Conservation (phyloP, 2,113 vertebrate species). For the Calidris pygmaea region DNA sequence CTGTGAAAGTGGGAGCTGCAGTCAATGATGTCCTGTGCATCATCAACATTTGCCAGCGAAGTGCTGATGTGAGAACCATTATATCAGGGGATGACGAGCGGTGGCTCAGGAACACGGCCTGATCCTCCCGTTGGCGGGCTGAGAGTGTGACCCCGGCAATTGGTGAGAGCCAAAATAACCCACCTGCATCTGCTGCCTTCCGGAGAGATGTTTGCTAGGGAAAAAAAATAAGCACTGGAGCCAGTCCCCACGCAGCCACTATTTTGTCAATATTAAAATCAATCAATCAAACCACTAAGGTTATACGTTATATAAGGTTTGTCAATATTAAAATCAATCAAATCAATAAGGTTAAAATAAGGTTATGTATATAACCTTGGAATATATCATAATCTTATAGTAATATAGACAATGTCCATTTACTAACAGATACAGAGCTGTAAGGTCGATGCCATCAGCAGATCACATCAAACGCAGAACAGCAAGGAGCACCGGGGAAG, state of each 20-base stretch:
- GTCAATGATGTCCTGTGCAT: background rate
- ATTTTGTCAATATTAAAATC: background rate
- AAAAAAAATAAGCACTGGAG: background rate
- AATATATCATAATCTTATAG: background rate
- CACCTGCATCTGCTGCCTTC: background rate
- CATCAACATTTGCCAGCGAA: background rate
- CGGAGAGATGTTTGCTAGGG: background rate
- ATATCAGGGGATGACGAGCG: background rate
- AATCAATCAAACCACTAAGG: background rate
- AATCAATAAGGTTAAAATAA: background rate
- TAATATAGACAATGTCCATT: background rate
- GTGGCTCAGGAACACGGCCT: background rate
- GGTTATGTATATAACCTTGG: background rate
- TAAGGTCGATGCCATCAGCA: background rate
- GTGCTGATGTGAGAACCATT: background rate
- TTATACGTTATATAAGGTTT: background rate
- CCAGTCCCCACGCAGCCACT: background rate
- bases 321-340: background rate
- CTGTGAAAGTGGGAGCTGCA: constrained; percentile 22
- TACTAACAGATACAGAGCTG: background rate
- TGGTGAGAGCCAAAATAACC: background rate
- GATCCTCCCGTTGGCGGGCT: background rate
- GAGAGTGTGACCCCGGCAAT: background rate
- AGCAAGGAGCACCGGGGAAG: background rate
- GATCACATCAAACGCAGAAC: background rate